These are phyloP conservation scores for Axis porcinus DNA, from an alignment of 2,113 vertebrate genomes.

Conservation along the genomic window DNA sequence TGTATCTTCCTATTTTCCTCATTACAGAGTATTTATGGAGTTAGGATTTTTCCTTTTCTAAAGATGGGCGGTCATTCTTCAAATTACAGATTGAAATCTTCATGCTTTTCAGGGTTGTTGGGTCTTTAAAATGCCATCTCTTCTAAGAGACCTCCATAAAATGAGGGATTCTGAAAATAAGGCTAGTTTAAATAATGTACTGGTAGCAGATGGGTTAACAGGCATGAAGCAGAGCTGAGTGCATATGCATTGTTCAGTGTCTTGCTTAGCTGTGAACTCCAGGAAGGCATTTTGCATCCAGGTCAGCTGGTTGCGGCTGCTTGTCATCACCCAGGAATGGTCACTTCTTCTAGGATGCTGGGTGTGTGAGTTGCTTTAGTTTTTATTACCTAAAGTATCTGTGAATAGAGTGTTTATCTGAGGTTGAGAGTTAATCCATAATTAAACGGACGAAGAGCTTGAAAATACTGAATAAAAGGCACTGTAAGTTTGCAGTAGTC, in stretches of 20 bases:
- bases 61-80: background rate
- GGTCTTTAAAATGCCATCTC: background rate
- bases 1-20: background rate
- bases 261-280: background rate
- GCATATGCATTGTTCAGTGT: background rate
- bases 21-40: constrained; percentile 8
- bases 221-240: background rate
- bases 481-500: background rate
- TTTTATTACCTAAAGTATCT: background rate
- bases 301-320: background rate
- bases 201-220: background rate
- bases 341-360: background rate
- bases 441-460: background rate
- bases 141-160: background rate
- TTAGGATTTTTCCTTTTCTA: background rate
- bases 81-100: constrained; percentile 9
- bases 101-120: background rate
- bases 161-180: background rate
- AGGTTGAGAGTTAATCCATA: background rate
- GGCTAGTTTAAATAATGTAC: background rate
- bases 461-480: background rate
- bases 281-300: background rate
- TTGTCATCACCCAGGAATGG: background rate
- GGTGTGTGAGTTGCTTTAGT: background rate
- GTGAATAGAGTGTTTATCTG: background rate